A percentile compares a stretch with the other conserved stretches of the same genome.
phyloP scores from a whole-genome alignment of 2,797 vertebrate species.

The Sebastes melanostomus region DNA sequence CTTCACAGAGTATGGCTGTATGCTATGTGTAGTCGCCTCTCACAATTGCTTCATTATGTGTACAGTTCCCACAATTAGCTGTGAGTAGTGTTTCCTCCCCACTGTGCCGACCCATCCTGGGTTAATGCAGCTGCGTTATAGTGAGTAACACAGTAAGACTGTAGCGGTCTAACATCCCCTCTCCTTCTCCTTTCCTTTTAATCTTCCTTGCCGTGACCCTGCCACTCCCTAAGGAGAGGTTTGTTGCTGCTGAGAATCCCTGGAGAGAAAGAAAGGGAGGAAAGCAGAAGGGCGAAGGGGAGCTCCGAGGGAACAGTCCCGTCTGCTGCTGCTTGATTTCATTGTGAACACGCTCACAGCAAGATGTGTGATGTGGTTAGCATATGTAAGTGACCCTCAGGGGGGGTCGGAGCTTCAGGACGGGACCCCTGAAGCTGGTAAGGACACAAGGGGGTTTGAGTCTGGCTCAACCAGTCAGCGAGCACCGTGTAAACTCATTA shows the following conservation, averaged over 20 bases:
- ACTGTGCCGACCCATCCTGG: slow-evolving; percentile 24
- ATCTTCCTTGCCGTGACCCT: slow-evolving; percentile 31
- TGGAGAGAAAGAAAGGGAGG: slow-evolving; percentile 9
- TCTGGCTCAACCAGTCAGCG: not conserved
- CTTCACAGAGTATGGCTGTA: slow-evolving; percentile 45
- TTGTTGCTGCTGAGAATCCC: slow-evolving; percentile 47
- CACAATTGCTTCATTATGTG: slow-evolving; percentile 83
- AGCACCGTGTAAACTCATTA: not conserved
- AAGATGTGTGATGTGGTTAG: slow-evolving; percentile 4
- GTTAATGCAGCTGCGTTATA: slow-evolving; percentile 42
- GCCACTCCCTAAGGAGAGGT: slow-evolving; percentile 55
- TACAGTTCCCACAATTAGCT: slow-evolving; percentile 82
- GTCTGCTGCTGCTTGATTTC: slow-evolving; percentile 21
- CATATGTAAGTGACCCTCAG: slow-evolving; percentile 1
- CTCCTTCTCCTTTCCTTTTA: slow-evolving; percentile 26
- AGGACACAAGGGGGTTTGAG: not conserved
- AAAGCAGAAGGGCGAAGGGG: slow-evolving; percentile 1
- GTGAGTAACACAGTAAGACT: slow-evolving; percentile 42
- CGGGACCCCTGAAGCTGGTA: not conserved
- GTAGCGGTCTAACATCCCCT: slow-evolving; percentile 12
- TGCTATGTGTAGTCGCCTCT: slow-evolving; percentile 59
- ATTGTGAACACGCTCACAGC: slow-evolving; percentile 16
- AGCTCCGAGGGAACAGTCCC: slow-evolving; percentile 15
- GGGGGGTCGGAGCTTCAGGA: not conserved
- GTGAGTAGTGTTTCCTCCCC: slow-evolving; percentile 76